These are phyloP conservation scores for Nyleta sp. DNA, from an alignment of 2,888 invertebrate species.

Conservation along the genomic window DNA sequence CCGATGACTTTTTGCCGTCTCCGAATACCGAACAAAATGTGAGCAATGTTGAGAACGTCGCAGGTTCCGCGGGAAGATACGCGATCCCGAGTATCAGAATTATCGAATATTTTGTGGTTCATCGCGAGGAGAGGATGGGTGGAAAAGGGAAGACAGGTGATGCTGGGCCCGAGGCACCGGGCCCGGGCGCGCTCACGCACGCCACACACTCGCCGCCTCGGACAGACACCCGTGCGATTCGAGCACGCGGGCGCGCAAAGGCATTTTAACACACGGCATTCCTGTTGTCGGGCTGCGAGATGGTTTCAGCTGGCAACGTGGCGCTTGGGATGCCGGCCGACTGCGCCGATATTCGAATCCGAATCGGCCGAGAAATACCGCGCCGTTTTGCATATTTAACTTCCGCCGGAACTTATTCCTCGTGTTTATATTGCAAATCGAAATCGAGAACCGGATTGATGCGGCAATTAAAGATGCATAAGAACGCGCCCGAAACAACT, in stretches of 20 bases:
- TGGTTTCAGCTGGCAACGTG: slow-evolving; percentile 80
- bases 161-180: slow-evolving; percentile 77
- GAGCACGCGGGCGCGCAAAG: slow-evolving; percentile 71
- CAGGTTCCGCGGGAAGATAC: slow-evolving; percentile 54
- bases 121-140: slow-evolving; percentile 57
- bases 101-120: slow-evolving; percentile 65
- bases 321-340: slow-evolving; percentile 64
- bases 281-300: slow-evolving; percentile 79
- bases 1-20: slow-evolving; percentile 13
- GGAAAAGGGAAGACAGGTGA: slow-evolving; percentile 80
- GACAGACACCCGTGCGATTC: slow-evolving; percentile 66
- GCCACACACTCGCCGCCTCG: slow-evolving; percentile 64
- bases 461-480: not conserved
- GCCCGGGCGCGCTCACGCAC: slow-evolving; percentile 58
- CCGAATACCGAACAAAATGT: slow-evolving; percentile 34
- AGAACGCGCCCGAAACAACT: no score
- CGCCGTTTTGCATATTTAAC: slow-evolving; percentile 41
- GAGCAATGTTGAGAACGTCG: slow-evolving; percentile 54
- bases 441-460: slow-evolving; percentile 17
- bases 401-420: slow-evolving; percentile 45
- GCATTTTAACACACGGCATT: slow-evolving; percentile 82
- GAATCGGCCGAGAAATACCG: slow-evolving; percentile 42
- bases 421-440: slow-evolving; percentile 8
- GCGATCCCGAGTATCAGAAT: slow-evolving; percentile 64
- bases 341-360: slow-evolving; percentile 58